These are phyloP conservation scores for Lobophora halterata DNA, from an alignment of 2,888 invertebrate genomes.

Conservation along the genomic window DNA sequence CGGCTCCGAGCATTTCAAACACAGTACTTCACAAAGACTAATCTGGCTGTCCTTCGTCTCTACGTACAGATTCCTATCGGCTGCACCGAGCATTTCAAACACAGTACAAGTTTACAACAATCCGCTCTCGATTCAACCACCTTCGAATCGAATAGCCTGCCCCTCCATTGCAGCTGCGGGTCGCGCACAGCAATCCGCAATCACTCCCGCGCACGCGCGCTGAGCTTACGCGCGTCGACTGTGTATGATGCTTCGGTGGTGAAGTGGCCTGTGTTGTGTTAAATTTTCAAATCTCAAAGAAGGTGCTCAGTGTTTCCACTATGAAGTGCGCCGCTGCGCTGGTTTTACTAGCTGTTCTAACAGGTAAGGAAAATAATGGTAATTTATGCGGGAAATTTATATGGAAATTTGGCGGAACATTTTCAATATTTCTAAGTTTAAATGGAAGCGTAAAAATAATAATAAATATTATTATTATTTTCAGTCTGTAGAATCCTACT, in stretches of 20 bases:
- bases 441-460: no score
- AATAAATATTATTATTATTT: no score
- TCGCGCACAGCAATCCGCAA: slow-evolving; percentile 12
- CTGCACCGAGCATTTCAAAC: no score
- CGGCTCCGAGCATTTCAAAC: no score
- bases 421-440: no score
- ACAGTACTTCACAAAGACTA: no score
- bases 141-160: slow-evolving; percentile 15
- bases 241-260: slow-evolving; percentile 73
- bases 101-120: slow-evolving; percentile 4
- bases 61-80: no score
- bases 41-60: no score
- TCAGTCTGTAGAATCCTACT: no score
- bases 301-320: slow-evolving; percentile 53
- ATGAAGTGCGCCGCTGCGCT: slow-evolving; percentile 70
- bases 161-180: slow-evolving; percentile 17
- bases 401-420: background rate
- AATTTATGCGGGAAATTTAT: background rate
- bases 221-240: slow-evolving; percentile 65
- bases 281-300: slow-evolving; percentile 47
- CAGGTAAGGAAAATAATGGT: slow-evolving; percentile 63
- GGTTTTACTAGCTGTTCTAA: slow-evolving; percentile 56
- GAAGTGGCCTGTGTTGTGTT: slow-evolving; percentile 69
- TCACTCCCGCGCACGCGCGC: slow-evolving; percentile 68
- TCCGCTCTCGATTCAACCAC: slow-evolving; percentile 16